Evolutionary conservation across 2,888 invertebrate species (phyloP).

Genomic region (Eulithis testata): DNA sequence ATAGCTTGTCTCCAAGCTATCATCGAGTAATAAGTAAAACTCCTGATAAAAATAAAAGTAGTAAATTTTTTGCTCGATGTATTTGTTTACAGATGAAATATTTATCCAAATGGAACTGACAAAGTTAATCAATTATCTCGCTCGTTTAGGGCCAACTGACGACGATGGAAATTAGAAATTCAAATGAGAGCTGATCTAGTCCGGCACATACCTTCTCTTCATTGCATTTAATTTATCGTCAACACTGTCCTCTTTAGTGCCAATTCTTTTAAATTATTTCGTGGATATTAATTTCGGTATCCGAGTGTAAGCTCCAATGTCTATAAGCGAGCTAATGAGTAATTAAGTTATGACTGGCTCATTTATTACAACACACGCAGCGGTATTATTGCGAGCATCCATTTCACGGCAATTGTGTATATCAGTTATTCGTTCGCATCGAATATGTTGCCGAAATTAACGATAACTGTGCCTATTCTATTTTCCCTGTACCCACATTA

Average conservation of each 20-base stretch:
- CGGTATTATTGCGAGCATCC: conserved; percentile 44
- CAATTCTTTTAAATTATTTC: conserved; percentile 18
- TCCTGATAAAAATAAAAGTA: background rate
- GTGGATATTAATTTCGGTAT: conserved; percentile 24
- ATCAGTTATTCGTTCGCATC: conserved; percentile 39
- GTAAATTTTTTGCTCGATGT: conserved; percentile 24
- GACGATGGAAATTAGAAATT: conserved; percentile 54
- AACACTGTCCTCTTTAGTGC: conserved; percentile 28
- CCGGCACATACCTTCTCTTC: conserved; percentile 32
- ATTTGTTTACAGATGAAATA: conserved; percentile 51
- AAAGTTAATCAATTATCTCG: conserved; percentile 49
- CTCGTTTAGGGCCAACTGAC: conserved; percentile 43
- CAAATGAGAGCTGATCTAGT: conserved; percentile 53
- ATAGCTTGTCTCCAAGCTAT: conserved; percentile 1
- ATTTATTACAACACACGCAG: conserved; percentile 47
- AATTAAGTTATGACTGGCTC: conserved; percentile 48
- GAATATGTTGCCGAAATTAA: background rate
- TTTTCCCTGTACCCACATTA: too few species aligned
- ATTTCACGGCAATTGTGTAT: conserved; percentile 51
- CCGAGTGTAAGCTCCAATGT: conserved; percentile 8
- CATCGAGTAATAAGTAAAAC: conserved; percentile 1
- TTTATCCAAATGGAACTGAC: conserved; percentile 48
- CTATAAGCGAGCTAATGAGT: conserved; percentile 43
- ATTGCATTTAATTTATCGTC: conserved; percentile 45
- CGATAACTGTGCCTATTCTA: background rate